Conservation (phyloP, 2,888 invertebrate genomes). For the Axea sp. region DNA sequence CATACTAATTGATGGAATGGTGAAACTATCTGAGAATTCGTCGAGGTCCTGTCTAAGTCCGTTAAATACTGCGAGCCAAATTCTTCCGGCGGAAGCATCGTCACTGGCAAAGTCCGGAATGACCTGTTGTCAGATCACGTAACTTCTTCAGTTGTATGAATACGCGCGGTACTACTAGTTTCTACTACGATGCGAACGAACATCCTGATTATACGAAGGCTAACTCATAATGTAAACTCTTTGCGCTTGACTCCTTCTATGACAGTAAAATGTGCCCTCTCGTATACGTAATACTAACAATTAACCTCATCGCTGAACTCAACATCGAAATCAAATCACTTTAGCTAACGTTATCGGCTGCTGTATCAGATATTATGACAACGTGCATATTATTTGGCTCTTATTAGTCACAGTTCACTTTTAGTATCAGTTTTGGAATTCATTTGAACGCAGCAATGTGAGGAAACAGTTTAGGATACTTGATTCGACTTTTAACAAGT, state of each 20-base stretch:
- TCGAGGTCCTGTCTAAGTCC: not conserved
- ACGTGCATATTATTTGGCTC: too few species aligned
- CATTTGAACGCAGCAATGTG: too few species aligned
- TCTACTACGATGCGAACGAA: conserved; percentile 68
- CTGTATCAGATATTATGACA: too few species aligned
- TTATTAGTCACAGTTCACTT: too few species aligned
- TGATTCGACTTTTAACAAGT: too few species aligned
- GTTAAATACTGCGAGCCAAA: conserved; percentile 55
- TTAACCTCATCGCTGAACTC: conserved; percentile 72
- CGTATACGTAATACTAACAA: conserved; percentile 76
- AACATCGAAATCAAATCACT: conserved; percentile 74
- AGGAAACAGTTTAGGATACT: too few species aligned
- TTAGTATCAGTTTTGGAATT: too few species aligned
- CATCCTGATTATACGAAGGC: conserved; percentile 71
- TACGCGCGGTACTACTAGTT: conserved; percentile 65
- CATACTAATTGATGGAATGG: conserved; percentile 41
- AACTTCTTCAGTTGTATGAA: conserved; percentile 26
- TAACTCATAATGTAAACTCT: conserved; percentile 69
- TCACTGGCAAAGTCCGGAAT: too few species aligned
- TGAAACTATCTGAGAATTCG: not conserved
- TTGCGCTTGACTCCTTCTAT: conserved; percentile 65
- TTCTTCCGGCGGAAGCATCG: conserved; percentile 17
- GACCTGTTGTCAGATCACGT: conserved; percentile 29
- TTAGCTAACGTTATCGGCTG: conserved; percentile 61
- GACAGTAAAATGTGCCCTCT: conserved; percentile 73